Percentiles rank a stretch among this genome's conserved stretches.
phyloP scores from a whole-genome alignment of 2,797 vertebrate species.

The Rhabdophis nuchalis region DNA sequence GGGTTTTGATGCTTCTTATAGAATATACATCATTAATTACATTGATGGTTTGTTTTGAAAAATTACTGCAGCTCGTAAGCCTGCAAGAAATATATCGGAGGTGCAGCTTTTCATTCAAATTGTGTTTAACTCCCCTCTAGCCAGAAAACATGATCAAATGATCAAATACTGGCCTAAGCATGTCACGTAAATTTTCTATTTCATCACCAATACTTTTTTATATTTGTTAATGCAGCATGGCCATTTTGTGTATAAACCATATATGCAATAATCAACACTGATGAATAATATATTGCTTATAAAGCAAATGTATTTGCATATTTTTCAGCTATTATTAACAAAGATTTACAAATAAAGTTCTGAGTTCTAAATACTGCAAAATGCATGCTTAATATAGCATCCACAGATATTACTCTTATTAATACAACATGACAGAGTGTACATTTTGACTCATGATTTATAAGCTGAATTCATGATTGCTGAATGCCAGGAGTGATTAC shows the following conservation, averaged over 20 bases:
- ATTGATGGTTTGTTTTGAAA: conserved; percentile 5
- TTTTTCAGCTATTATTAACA: background rate
- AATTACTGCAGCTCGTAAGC: conserved; percentile 2
- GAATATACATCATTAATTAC: background rate
- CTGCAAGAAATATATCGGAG: background rate
- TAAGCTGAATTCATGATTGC: background rate
- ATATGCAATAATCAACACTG: background rate
- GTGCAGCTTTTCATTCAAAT: background rate
- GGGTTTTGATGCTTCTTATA: background rate
- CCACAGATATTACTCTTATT: background rate
- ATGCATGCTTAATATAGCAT: background rate
- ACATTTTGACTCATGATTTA: conserved; percentile 13
- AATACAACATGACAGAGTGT: background rate
- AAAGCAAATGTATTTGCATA: background rate
- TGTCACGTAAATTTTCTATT: background rate
- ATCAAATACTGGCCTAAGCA: background rate
- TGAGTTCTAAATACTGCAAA: background rate
- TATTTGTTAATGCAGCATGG: background rate
- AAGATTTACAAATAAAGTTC: background rate
- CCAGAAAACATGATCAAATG: background rate
- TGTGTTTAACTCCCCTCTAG: background rate
- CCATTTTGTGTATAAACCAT: background rate
- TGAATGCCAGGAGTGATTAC: conserved; percentile 1
- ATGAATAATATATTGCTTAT: background rate
- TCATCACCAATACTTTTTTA: background rate